Conservation (phyloP, 2,797 vertebrate genomes). For the Pteropus rufus region DNA sequence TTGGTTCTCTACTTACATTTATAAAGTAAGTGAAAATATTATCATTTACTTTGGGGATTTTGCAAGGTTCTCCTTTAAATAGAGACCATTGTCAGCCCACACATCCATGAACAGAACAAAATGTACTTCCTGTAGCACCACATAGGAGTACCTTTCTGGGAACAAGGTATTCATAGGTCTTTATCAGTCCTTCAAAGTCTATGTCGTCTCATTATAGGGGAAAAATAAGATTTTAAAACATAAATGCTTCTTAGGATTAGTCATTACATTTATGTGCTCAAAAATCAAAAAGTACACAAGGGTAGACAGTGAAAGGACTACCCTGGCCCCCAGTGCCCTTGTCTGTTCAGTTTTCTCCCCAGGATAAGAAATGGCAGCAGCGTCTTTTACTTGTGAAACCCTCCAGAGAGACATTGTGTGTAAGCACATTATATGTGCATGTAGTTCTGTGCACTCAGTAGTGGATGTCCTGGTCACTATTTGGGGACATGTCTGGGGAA, state of each 20-base stretch:
- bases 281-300: background rate
- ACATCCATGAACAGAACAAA: background rate
- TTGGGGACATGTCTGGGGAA: background rate
- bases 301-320: background rate
- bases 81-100: background rate
- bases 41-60: background rate
- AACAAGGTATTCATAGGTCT: background rate
- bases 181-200: background rate
- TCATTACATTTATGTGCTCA: background rate
- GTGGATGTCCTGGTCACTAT: background rate
- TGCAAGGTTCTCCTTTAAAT: background rate
- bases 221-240: background rate
- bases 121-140: background rate
- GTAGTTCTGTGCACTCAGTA: background rate
- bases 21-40: background rate
- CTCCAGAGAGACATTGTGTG: background rate
- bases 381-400: background rate
- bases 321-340: accelerated
- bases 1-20: background rate
- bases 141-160: background rate
- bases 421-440: background rate
- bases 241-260: background rate
- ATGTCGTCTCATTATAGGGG: background rate
- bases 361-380: background rate
- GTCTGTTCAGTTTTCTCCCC: background rate